A percentile compares a stretch with the other conserved stretches of the same genome.
phyloP scores from a whole-genome alignment of 2,113 vertebrate species.

The Mesoclemmys tuberculata region DNA sequence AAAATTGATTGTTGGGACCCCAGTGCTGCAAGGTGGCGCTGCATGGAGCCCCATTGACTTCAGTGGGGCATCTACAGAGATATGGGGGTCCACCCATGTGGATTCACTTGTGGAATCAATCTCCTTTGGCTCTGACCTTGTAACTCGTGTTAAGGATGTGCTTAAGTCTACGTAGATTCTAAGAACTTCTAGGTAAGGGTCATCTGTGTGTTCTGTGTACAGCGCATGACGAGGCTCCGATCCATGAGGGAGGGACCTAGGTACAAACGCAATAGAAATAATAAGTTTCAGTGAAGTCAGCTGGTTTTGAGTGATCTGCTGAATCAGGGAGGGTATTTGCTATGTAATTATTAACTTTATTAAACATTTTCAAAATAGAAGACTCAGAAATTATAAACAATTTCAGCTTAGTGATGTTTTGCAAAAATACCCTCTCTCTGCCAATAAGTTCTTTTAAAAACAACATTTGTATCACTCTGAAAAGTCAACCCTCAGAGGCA shows the following conservation, averaged over 20 bases:
- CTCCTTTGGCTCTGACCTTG: too few relatives aligned
- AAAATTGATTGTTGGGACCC: neutral
- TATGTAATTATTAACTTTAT: fast-evolving
- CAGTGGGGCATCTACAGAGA: neutral
- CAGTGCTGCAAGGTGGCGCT: neutral
- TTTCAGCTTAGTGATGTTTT: neutral
- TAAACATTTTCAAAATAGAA: neutral
- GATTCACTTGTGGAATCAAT: too few relatives aligned
- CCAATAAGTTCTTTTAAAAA: neutral
- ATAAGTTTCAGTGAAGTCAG: neutral
- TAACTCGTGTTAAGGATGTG: too few relatives aligned
- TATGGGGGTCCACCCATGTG: neutral
- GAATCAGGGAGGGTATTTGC: neutral
- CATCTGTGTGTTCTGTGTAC: neutral
- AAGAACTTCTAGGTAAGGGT: neutral
- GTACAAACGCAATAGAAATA: neutral
- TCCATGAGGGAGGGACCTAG: neutral
- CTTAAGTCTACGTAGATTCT: neutral
- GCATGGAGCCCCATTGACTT: neutral
- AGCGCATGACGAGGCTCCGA: neutral
- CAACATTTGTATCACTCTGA: neutral
- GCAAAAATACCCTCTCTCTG: neutral
- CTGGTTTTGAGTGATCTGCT: neutral
- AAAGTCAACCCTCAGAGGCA: neutral
- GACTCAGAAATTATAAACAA: neutral